Base-by-base conservation (phyloP, 2,888 invertebrate species). In the Rhimphoctona megacephalus region DNA sequence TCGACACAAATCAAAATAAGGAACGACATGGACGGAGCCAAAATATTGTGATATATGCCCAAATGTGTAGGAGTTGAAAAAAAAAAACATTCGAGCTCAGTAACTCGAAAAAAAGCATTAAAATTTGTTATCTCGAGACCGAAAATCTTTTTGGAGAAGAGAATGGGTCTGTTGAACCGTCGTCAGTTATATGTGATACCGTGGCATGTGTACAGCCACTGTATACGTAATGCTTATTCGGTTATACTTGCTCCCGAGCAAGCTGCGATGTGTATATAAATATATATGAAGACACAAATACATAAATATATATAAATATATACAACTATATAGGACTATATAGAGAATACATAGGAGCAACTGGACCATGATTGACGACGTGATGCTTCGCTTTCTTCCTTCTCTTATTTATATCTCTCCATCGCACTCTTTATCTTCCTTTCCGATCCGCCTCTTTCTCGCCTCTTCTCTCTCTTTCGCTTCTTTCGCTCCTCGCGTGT, bases 281-380 rank as follows among this genome's bases (percentile, higher is more conserved):
- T 57, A 69, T 70, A 61, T 36, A 52, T 72, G 25, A 49, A 61
- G 52, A 77, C 74, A 74, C 74, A 74, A 49, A 67, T 57, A 74
- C 52, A 74, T 72, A 78, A 69, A 78, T 36, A 30, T 6, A 49
- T 83, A 70, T 54, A 30, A 39, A 83, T 74, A 79, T 77, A 78
- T 54, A 69, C 17, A 82, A 49, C 36, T 69, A 64, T 73, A 83
- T 39, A 77, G 33, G 9, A 73, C 30, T 30, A 17, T 46, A 36
- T 76, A 66, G 8, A 52, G 66, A 91, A 84, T 91, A 91, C 89
- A 92, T 91, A 90, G 90, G 89, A 92, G 91, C 90, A 93, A 93
- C 93, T 93, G 93, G 93, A 92, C 93, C 92, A 90, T 93, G 93
- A 93, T 93, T 92, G 93, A 93, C 93, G 93, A 93, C 90, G 91